These are phyloP conservation scores for Standfussiana lucernea DNA, from an alignment of 2,888 invertebrate species.

Conservation along the genomic window DNA sequence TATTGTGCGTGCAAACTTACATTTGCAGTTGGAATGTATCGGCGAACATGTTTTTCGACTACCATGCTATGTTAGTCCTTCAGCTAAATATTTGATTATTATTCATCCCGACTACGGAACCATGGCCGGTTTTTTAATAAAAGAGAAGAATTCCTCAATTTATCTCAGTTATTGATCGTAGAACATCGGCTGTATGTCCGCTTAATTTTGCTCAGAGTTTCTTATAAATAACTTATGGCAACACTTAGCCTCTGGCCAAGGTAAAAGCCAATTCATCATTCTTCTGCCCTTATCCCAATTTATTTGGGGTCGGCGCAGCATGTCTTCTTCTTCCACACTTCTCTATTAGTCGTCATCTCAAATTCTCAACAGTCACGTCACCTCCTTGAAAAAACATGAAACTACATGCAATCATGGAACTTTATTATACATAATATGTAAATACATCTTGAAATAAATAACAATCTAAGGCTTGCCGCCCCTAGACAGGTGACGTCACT, in stretches of 20 bases:
- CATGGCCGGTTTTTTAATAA: not conserved
- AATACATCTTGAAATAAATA: not conserved
- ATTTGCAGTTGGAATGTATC: not conserved
- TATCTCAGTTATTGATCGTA: conserved; percentile 30
- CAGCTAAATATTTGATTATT: not conserved
- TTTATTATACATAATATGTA: not conserved
- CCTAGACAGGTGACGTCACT: conserved; percentile 41
- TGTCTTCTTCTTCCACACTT: no score
- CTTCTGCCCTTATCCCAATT: no score
- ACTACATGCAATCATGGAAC: not conserved
- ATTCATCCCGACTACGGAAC: not conserved
- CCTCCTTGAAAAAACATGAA: no score
- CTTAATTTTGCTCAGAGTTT: not conserved
- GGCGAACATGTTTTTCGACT: not conserved
- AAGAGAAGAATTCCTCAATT: not conserved
- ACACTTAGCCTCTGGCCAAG: no score
- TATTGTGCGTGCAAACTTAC: no score
- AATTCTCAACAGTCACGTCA: no score
- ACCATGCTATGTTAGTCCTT: not conserved
- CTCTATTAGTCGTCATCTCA: no score
- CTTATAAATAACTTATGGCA: conserved; percentile 29
- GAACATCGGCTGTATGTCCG: conserved; percentile 9
- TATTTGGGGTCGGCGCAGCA: no score
- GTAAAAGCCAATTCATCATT: no score
- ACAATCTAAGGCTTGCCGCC: conserved; percentile 5